Evolutionary conservation across 2,888 invertebrate species (phyloP), one percentile per base, ranked within the genome.

Genomic region (Mythimna loreyi): DNA sequence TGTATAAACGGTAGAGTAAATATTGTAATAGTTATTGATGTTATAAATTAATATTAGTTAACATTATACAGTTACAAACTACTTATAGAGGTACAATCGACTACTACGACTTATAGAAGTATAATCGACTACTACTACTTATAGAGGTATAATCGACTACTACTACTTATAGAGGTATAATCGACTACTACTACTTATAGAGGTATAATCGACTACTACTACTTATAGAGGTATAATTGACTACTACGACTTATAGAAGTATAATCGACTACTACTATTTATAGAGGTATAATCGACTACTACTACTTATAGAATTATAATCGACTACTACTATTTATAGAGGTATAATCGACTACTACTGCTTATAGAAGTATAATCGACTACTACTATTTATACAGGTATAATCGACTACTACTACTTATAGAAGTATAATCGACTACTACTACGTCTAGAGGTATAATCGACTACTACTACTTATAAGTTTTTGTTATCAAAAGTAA

Each of bases 401-500:
- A 21, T 33, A 45, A 50, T 57, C 50, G 9, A n/a, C 40, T 40
- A 40, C 4, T 16, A n/a, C n/a, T n/a, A n/a, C n/a, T n/a, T n/a
- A n/a, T n/a, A n/a, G n/a, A n/a, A n/a, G n/a, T n/a, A n/a, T n/a
- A n/a, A n/a, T n/a, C n/a, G n/a, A n/a, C n/a, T n/a, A n/a, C n/a
- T n/a, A 57, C 11, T 33, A 43, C 43, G 16, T n/a, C 23, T 58
- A 72, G 49, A 45, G 50, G 78, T 67, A 21, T 33, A 6, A 8
- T 28, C 16, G 13, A 40, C 16, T 36, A 33, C 6, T 33, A 8
- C 33, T 33, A 33, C 33, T 16, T 16, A 19, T 2, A 47, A 9
- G 25, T 52, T 40, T 30, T 56, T 30, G 67, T 63, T 80, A 76
- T 76, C 75, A 63, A 67, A 21, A 68, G 3, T 75, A 80, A 76